phyloP scores from a whole-genome alignment of 2,797 vertebrate species.

The Sebastes nivosus region DNA sequence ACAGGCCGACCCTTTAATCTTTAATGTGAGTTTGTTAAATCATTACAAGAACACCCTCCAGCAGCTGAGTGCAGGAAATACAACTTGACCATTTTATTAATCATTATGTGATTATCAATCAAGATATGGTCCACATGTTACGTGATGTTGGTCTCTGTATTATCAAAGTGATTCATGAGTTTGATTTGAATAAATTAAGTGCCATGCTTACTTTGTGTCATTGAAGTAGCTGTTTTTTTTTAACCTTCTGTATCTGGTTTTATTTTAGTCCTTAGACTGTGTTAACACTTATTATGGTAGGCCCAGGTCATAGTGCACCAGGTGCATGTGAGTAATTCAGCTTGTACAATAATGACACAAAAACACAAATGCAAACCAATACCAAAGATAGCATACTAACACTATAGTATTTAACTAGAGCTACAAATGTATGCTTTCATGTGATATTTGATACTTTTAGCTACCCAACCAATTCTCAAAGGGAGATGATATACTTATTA shows the following conservation, averaged over 20 bases:
- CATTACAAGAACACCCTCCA: conserved; percentile 25
- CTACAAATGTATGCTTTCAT: background rate
- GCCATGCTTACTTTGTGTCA: conserved; percentile 66
- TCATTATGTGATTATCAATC: conserved; percentile 62
- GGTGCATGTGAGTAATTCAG: background rate
- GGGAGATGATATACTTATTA: background rate
- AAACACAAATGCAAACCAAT: background rate
- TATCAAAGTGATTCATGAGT: conserved; percentile 63
- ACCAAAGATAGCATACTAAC: background rate
- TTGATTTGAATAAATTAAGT: conserved; percentile 82
- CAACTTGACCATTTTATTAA: conserved; percentile 40
- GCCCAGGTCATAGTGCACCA: background rate
- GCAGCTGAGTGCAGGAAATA: conserved; percentile 30
- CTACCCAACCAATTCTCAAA: background rate
- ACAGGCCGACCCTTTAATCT: conserved; percentile 36
- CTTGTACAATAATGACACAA: background rate
- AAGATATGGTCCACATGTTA: conserved; percentile 36
- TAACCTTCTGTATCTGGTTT: background rate
- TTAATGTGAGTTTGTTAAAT: conserved; percentile 48
- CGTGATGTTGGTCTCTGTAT: conserved; percentile 49
- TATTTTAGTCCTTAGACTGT: background rate
- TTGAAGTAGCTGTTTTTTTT: background rate
- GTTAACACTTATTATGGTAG: background rate
- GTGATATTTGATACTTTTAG: background rate
- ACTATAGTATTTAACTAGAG: background rate